These are phyloP conservation scores for Trematomus bernacchii DNA, from an alignment of 2,797 vertebrate species.

Conservation along the genomic window DNA sequence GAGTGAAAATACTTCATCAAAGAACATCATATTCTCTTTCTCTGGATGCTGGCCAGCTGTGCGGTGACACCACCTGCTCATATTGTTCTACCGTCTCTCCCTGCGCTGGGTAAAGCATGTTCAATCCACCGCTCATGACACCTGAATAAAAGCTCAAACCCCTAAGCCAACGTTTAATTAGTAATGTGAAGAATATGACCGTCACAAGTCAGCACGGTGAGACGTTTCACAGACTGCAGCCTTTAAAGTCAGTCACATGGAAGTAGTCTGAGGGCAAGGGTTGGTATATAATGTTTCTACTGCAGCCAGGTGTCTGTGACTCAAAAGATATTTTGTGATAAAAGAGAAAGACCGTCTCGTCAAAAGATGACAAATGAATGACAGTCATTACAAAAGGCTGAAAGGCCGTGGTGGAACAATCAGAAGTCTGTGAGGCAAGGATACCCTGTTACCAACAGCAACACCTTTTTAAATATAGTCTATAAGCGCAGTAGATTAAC, in stretches of 20 bases:
- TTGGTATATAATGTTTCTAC: conserved; percentile 23
- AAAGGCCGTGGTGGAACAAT: not conserved
- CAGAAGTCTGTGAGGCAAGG: not conserved
- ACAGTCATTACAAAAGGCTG: conserved; percentile 12
- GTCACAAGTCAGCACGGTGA: conserved; percentile 15
- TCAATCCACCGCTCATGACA: conserved; percentile 11
- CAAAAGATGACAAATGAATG: conserved; percentile 21
- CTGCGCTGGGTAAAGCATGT: conserved; percentile 17
- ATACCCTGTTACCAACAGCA: not conserved
- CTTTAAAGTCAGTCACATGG: conserved; percentile 16
- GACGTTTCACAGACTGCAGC: conserved; percentile 13
- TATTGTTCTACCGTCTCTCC: conserved; percentile 19
- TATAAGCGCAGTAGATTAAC: not conserved
- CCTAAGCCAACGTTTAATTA: not conserved
- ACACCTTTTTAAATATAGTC: not conserved
- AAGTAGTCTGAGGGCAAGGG: conserved; percentile 12
- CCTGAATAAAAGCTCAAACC: conserved; percentile 23
- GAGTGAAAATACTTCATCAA: conserved; percentile 40
- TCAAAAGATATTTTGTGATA: conserved; percentile 1
- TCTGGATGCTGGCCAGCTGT: conserved; percentile 56
- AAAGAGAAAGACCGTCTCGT: conserved; percentile 15
- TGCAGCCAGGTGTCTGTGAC: not conserved
- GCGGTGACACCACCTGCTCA: conserved; percentile 16
- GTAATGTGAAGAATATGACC: conserved; percentile 10
- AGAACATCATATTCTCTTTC: conserved; percentile 30